phyloP scores from a whole-genome alignment of 2,113 vertebrate genomes.

The Empidonax alnorum region DNA sequence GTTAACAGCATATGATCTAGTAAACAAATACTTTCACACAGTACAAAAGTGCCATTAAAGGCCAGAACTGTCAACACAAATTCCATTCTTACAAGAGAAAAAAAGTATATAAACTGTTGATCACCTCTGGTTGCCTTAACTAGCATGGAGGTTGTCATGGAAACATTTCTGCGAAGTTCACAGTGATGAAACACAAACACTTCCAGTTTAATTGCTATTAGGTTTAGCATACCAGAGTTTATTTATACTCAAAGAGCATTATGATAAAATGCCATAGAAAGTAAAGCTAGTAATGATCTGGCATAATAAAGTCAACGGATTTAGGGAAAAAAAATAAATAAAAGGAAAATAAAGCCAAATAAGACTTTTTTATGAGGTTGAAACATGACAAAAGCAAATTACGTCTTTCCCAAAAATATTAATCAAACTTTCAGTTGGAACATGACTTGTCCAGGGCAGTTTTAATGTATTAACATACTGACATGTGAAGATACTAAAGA shows the following conservation, averaged over 20 bases:
- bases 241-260: slow-evolving; percentile 79
- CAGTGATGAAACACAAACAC: slow-evolving; percentile 89
- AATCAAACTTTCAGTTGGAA: not conserved
- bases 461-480: not conserved
- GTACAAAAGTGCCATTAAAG: slow-evolving; percentile 97
- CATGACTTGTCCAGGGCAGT: not conserved
- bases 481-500: not conserved
- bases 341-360: slow-evolving; percentile 44
- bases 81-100: slow-evolving; percentile 87
- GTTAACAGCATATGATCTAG: slow-evolving; percentile 92
- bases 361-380: not conserved
- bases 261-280: slow-evolving; percentile 79
- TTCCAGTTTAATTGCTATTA: slow-evolving; percentile 93
- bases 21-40: slow-evolving; percentile 96
- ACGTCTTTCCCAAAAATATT: slow-evolving; percentile 10
- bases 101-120: slow-evolving; percentile 86
- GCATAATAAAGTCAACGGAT: slow-evolving; percentile 70
- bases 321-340: not conserved
- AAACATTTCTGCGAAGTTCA: slow-evolving; percentile 93
- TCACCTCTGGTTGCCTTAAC: slow-evolving; percentile 97
- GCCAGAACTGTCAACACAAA: slow-evolving; percentile 99
- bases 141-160: slow-evolving; percentile 98
- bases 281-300: slow-evolving; percentile 73
- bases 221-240: slow-evolving; percentile 83
- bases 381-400: not conserved